These are phyloP conservation scores for Nothoprocta pentlandii DNA, from an alignment of 2,113 vertebrate species.

Conservation along the genomic window DNA sequence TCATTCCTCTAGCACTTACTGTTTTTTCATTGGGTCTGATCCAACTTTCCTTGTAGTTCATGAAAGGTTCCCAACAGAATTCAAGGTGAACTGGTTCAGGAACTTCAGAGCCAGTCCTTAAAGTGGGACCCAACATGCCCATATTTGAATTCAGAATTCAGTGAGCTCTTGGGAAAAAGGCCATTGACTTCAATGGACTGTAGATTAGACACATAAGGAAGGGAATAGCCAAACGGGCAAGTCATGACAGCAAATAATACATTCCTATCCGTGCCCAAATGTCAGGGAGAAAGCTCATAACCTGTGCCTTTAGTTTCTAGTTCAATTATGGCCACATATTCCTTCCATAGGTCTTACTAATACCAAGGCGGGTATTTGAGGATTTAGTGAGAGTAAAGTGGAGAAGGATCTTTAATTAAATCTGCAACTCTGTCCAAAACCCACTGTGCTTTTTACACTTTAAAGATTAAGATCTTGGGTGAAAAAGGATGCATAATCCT, in stretches of 20 bases:
- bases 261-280: accelerated
- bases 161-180: neutral
- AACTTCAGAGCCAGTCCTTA: neutral
- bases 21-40: neutral
- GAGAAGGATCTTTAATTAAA: neutral
- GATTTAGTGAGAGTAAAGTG: neutral
- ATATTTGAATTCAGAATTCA: neutral
- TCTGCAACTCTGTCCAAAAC: neutral
- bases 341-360: neutral
- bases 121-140: neutral
- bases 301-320: neutral
- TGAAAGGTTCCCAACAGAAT: neutral
- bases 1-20: neutral
- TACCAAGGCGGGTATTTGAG: neutral
- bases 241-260: neutral
- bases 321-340: neutral
- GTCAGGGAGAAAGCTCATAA: neutral
- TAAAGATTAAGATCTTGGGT: neutral
- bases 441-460: neutral
- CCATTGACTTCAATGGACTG: accelerated
- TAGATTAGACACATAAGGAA: neutral
- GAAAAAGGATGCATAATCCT: neutral
- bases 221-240: neutral
- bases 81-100: constrained; percentile 8
- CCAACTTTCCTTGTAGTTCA: neutral